Evolutionary conservation across 2,888 invertebrate genomes (phyloP).

Genomic region (Torymus texanus): DNA sequence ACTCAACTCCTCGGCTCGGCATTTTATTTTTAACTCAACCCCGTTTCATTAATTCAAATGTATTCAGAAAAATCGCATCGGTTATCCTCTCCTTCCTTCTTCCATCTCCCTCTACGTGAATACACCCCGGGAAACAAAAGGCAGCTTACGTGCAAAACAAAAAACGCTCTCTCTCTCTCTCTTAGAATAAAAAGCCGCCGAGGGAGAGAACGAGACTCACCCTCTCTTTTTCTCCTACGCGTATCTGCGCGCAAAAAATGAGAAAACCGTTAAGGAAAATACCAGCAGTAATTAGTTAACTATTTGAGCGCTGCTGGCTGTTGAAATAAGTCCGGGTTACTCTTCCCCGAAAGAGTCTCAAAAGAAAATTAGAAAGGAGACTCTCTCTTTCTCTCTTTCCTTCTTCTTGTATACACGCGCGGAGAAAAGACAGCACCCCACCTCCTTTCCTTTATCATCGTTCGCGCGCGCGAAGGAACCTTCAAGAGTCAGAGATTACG

Average conservation of each 20-base stretch:
- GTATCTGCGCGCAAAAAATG: background rate
- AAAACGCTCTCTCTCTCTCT: background rate
- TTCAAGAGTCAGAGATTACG: constrained; percentile 40
- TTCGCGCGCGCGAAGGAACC: constrained; percentile 4
- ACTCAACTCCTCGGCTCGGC: too few relatives aligned
- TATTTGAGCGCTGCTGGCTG: constrained; percentile 28
- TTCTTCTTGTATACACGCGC: background rate
- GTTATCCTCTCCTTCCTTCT: background rate
- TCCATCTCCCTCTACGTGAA: too few relatives aligned
- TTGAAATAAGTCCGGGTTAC: constrained; percentile 9
- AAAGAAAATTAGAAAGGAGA: constrained; percentile 40
- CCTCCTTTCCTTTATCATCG: background rate
- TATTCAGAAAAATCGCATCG: constrained; percentile 23
- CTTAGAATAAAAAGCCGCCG: background rate
- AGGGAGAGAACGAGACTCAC: background rate
- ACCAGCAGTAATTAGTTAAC: constrained; percentile 47
- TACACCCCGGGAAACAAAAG: background rate
- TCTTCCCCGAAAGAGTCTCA: background rate
- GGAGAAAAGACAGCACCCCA: background rate
- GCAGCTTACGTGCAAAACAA: background rate
- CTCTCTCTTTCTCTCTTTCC: constrained; percentile 2
- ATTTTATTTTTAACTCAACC: too few relatives aligned
- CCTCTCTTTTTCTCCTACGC: too few relatives aligned
- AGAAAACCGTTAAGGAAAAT: constrained; percentile 31
- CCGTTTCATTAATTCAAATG: constrained; percentile 29